Percentiles rank a stretch among this genome's conserved stretches.
Conservation (phyloP, 1,140 invertebrate species). For the Penaeus vannamei region DNA sequence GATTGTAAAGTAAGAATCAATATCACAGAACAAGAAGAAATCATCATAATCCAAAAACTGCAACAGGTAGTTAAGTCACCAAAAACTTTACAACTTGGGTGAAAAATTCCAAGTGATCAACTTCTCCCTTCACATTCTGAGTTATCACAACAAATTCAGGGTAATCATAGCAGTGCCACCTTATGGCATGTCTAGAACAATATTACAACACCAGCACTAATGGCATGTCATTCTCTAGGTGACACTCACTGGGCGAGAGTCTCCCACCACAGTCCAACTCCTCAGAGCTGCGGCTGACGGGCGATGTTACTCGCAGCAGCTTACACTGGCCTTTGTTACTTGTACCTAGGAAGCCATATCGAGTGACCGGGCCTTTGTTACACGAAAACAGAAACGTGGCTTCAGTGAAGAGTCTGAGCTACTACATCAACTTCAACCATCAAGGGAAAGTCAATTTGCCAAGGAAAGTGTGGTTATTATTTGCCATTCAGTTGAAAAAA, state of each 20-base stretch:
- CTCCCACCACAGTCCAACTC: slow-evolving; percentile 62
- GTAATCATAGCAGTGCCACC: slow-evolving; percentile 44
- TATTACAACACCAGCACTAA: slow-evolving; percentile 23
- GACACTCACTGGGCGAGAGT: slow-evolving; percentile 64
- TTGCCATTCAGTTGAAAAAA: too few species aligned
- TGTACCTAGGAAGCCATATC: slow-evolving; percentile 61
- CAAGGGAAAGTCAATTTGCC: not conserved
- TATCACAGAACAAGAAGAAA: too few species aligned
- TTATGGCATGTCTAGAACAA: slow-evolving; percentile 28
- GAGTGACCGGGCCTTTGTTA: slow-evolving; percentile 53
- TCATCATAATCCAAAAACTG: too few species aligned
- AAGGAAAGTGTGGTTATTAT: too few species aligned
- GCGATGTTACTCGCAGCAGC: slow-evolving; percentile 56
- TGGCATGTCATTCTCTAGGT: slow-evolving; percentile 4
- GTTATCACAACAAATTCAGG: not conserved
- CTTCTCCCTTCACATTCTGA: too few species aligned
- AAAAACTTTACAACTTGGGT: too few species aligned
- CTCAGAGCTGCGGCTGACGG: slow-evolving; percentile 62
- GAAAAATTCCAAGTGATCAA: too few species aligned
- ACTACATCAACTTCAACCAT: not conserved
- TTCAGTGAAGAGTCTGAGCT: slow-evolving; percentile 21
- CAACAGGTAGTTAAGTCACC: too few species aligned
- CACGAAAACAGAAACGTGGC: slow-evolving; percentile 44
- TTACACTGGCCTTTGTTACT: slow-evolving; percentile 61
- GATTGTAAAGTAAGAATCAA: too few species aligned